Conservation (phyloP, 2,888 invertebrate genomes). For the Malthinus flaveolus region DNA sequence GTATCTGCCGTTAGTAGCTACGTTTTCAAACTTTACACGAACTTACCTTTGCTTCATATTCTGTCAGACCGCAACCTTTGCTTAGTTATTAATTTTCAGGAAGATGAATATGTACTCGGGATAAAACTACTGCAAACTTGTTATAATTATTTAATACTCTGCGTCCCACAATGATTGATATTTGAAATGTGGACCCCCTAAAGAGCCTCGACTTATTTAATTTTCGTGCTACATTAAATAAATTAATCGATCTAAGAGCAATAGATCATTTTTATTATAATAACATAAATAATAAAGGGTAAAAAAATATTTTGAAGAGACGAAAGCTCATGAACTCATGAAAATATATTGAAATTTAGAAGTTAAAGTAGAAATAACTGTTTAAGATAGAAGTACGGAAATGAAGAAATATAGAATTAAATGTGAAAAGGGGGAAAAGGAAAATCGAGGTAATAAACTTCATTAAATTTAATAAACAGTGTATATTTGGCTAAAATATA, state of each 20-base stretch:
- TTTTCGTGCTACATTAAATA: conserved; percentile 1
- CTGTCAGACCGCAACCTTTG: conserved; percentile 12
- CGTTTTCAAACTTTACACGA: not conserved
- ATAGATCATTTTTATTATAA: too few species aligned
- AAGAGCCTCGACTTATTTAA: conserved; percentile 13
- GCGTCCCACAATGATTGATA: conserved; percentile 16
- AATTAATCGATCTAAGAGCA: not conserved
- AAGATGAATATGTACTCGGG: conserved; percentile 12
- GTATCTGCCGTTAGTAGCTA: too few species aligned
- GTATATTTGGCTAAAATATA: conserved; percentile 20
- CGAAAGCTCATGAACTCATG: conserved; percentile 9
- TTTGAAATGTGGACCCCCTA: conserved; percentile 18
- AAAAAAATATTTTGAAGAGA: not conserved
- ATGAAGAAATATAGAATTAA: conserved; percentile 30
- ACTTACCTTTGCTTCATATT: conserved; percentile 11
- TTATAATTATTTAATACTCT: conserved; percentile 11
- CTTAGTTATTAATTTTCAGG: conserved; percentile 21
- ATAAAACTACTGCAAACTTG: conserved; percentile 14
- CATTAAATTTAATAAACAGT: conserved; percentile 32
- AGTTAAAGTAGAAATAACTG: conserved; percentile 23
- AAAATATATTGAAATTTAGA: conserved; percentile 25
- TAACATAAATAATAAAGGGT: too few species aligned
- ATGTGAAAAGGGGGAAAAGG: conserved; percentile 27
- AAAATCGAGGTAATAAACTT: conserved; percentile 32
- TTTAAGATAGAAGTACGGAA: conserved; percentile 26